Percentiles rank a stretch among this genome's conserved stretches.
These are phyloP conservation scores for Drosophila rufa DNA, from an alignment of 1,140 invertebrate genomes.

Conservation along the genomic window DNA sequence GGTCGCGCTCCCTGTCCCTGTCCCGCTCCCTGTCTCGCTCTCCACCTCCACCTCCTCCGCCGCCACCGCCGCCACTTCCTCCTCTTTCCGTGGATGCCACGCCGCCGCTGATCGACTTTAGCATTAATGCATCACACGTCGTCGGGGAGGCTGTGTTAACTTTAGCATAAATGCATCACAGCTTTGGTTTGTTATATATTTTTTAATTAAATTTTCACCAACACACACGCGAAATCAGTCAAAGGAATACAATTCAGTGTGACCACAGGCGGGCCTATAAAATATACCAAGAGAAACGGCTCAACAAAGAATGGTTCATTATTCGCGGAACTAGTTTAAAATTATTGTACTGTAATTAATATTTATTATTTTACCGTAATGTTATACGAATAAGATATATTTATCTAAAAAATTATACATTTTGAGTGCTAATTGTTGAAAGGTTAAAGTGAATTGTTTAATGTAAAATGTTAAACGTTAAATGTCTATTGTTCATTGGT, in stretches of 20 bases:
- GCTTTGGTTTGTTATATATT: not conserved
- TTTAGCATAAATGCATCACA: conserved; percentile 16
- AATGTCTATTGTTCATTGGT: no score
- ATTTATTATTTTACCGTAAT: no score
- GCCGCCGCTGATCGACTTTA: conserved; percentile 79
- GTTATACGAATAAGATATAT: not conserved
- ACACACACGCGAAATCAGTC: conserved; percentile 1
- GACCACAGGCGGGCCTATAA: not conserved
- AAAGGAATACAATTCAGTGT: conserved; percentile 13
- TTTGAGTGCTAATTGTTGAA: no score
- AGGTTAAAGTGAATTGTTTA: no score
- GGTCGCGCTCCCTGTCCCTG: conserved; percentile 12
- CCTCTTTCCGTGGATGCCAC: conserved; percentile 56
- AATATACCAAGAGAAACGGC: not conserved
- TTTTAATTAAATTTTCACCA: conserved; percentile 11
- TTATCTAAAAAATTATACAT: no score
- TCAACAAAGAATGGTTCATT: no score
- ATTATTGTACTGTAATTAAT: not conserved
- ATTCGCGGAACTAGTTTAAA: not conserved
- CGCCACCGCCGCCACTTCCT: conserved; percentile 36
- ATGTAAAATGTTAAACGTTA: no score
- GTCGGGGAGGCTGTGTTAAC: conserved; percentile 14
- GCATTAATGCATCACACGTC: conserved; percentile 84
- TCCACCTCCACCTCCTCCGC: conserved; percentile 16
- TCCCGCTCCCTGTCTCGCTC: conserved; percentile 19